phyloP scores from a whole-genome alignment of 2,797 vertebrate species.

The Scarus forsteni region DNA sequence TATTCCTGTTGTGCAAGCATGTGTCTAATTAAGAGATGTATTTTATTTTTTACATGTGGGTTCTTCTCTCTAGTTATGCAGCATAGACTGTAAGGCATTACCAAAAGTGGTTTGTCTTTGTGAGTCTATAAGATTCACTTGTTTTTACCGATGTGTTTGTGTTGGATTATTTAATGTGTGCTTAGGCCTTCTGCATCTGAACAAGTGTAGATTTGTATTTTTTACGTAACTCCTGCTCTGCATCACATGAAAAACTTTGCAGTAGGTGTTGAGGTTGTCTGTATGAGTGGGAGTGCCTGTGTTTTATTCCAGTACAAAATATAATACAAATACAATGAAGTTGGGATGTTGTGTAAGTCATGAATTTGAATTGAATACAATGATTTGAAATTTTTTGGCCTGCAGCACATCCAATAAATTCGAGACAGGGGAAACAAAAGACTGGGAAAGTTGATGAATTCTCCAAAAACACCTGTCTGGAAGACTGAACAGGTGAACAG shows the following conservation, averaged over 20 bases:
- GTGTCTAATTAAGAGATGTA: background rate
- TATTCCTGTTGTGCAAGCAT: background rate
- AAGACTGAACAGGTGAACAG: no score
- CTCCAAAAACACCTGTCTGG: no score
- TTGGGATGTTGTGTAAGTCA: no score
- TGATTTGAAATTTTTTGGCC: no score
- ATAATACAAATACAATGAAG: background rate
- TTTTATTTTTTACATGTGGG: background rate
- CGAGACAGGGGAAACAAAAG: no score
- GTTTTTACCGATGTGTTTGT: background rate
- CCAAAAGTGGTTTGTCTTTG: background rate
- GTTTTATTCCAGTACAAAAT: background rate
- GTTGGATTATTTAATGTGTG: background rate
- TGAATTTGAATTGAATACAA: no score
- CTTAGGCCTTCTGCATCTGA: background rate
- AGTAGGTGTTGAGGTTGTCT: conserved; percentile 3
- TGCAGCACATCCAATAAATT: no score
- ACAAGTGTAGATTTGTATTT: background rate
- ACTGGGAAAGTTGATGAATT: no score
- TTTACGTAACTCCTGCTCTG: conserved; percentile 1
- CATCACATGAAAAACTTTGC: background rate
- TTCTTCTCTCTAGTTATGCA: background rate
- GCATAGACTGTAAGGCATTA: background rate
- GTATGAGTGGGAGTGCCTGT: background rate
- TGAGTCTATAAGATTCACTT: background rate